Conservation (phyloP, 2,888 invertebrate genomes). For the Polymixis flavicincta region DNA sequence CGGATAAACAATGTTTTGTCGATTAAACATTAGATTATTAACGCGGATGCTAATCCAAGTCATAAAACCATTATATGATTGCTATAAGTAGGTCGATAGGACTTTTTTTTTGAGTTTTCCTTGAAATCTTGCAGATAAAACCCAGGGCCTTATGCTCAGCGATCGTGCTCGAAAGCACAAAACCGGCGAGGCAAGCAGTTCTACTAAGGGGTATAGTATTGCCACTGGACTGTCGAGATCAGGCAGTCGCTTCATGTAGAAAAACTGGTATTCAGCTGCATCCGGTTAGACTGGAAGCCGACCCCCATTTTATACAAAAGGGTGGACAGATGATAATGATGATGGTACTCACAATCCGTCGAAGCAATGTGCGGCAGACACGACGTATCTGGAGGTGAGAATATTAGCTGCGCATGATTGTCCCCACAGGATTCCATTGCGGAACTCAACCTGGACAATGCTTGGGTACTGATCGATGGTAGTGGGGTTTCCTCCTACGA, state of each 20-base stretch:
- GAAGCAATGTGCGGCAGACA: conserved; percentile 74
- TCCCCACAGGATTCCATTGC: conserved; percentile 57
- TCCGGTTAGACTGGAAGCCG: not conserved
- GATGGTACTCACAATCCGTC: conserved; percentile 60
- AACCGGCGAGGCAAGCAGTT: not conserved
- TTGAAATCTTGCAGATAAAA: not conserved
- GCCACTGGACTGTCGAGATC: not conserved
- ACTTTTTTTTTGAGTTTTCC: not conserved
- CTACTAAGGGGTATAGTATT: not conserved
- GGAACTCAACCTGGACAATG: conserved; percentile 72
- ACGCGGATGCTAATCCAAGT: not conserved
- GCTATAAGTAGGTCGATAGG: not conserved
- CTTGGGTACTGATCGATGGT: conserved; percentile 72
- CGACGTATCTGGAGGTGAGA: conserved; percentile 50
- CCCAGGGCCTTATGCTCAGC: no score
- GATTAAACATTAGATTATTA: conserved; percentile 26
- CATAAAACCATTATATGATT: conserved; percentile 8
- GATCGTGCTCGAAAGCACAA: no score
- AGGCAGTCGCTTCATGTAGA: not conserved
- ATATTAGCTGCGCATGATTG: conserved; percentile 71
- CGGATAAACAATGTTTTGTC: not conserved
- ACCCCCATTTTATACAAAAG: no score
- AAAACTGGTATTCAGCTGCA: not conserved
- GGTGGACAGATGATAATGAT: no score
- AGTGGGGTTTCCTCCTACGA: conserved; percentile 70